Percentiles rank a stretch among this genome's conserved stretches.
These are phyloP conservation scores for Hippopotamyrus pictus DNA, from an alignment of 2,797 vertebrate genomes.

Conservation along the genomic window DNA sequence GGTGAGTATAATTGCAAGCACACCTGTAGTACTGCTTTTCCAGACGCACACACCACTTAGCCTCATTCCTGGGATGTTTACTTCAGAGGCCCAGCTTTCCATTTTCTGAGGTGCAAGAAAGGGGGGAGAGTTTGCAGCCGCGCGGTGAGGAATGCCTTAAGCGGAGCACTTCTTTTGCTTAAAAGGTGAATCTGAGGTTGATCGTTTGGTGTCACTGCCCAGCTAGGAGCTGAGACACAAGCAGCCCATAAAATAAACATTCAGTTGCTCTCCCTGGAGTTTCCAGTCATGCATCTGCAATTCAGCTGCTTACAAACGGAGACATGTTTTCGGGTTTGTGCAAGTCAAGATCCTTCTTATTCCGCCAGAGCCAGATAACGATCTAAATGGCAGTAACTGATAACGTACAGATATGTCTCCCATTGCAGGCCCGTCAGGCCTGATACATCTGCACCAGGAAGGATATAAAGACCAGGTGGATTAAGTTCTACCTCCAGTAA, in stretches of 20 bases:
- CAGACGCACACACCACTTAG: conserved; percentile 46
- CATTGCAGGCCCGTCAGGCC: background rate
- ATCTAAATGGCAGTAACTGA: background rate
- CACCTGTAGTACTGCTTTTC: conserved; percentile 55
- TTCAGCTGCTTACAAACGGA: background rate
- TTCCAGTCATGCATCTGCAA: background rate
- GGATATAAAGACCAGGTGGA: background rate
- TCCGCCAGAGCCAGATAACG: background rate
- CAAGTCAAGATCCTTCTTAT: background rate
- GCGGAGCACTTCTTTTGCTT: conserved; percentile 32
- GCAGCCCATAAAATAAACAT: background rate
- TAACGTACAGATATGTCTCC: background rate
- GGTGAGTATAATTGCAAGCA: conserved; percentile 65
- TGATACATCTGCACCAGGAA: background rate
- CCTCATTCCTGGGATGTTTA: conserved; percentile 52
- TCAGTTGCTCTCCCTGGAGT: background rate
- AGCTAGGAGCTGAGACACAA: background rate
- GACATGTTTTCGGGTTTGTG: background rate
- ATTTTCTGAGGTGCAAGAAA: conserved; percentile 35
- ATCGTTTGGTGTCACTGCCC: conserved; percentile 19
- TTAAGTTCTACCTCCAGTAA: background rate
- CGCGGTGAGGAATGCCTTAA: conserved; percentile 52
- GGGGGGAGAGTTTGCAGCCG: conserved; percentile 39
- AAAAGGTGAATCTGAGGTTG: conserved; percentile 33
- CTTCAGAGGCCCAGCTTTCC: conserved; percentile 47